A percentile compares a stretch with the other conserved stretches of the same genome.
phyloP scores from a whole-genome alignment of 2,797 vertebrate species.

The Cossypha polioptera region DNA sequence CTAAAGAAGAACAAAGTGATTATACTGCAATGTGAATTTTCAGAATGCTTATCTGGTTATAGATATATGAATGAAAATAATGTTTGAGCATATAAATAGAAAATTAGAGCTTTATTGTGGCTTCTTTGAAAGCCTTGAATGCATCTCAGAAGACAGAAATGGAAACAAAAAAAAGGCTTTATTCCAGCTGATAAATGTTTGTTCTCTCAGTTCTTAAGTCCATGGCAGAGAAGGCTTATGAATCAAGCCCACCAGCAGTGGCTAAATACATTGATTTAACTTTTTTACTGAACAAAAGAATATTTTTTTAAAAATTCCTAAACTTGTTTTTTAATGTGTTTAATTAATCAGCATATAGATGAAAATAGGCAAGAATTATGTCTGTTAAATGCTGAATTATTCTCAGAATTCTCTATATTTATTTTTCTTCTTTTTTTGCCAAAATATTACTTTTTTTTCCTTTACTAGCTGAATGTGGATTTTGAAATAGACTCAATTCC shows the following conservation, averaged over 20 bases:
- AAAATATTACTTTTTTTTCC: not conserved
- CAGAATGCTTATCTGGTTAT: slow-evolving; percentile 62
- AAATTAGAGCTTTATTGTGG: slow-evolving; percentile 67
- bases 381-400: slow-evolving; percentile 7
- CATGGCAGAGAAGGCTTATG: slow-evolving; percentile 27
- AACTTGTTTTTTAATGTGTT: not conserved
- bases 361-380: not conserved
- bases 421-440: not conserved
- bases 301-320: not conserved
- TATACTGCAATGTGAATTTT: slow-evolving; percentile 30
- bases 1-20: slow-evolving; percentile 63
- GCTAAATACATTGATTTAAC: slow-evolving; percentile 17
- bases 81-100: slow-evolving; percentile 53
- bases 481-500: slow-evolving; percentile 25
- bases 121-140: slow-evolving; percentile 67
- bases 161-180: slow-evolving; percentile 34
- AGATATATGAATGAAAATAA: slow-evolving; percentile 53
- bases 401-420: slow-evolving; percentile 20
- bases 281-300: slow-evolving; percentile 8
- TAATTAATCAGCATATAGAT: slow-evolving; percentile 57
- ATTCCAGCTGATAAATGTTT: slow-evolving; percentile 62
- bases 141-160: slow-evolving; percentile 29
- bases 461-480: slow-evolving; percentile 32
- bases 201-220: slow-evolving; percentile 34
- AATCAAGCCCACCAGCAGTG: slow-evolving; percentile 18